A percentile compares a stretch with the other conserved stretches of the same genome.
phyloP scores from a whole-genome alignment of 37 sponge, comb jelly and placozoan genomes.

The Chondrosia reniformis region DNA sequence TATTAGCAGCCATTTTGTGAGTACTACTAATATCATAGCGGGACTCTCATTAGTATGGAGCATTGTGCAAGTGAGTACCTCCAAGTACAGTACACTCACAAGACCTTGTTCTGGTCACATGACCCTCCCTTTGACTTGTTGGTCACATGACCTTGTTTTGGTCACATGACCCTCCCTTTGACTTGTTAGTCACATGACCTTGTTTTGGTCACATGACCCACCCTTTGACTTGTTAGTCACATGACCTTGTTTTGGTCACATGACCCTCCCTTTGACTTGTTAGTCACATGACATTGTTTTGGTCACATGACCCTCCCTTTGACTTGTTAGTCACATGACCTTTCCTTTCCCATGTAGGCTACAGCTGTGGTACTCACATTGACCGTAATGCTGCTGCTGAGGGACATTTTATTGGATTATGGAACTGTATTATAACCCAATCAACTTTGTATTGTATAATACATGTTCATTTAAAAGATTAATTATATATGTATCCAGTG shows the following conservation, averaged over 20 bases:
- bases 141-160: background rate
- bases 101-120: background rate
- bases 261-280: background rate
- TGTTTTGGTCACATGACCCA: background rate
- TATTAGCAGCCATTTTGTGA: background rate
- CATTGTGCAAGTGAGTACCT: background rate
- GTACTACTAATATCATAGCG: background rate
- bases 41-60: background rate
- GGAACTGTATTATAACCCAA: background rate
- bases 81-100: background rate
- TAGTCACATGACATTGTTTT: background rate
- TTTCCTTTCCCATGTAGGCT: background rate
- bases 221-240: background rate
- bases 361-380: conserved; percentile 4
- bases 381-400: conserved; percentile 1
- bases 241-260: background rate
- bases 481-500: background rate
- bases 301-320: background rate
- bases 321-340: background rate
- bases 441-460: background rate
- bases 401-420: conserved; percentile 2
- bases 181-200: background rate
- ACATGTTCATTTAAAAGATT: background rate
- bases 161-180: background rate
- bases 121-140: background rate